Base-by-base conservation (phyloP, 2,113 vertebrate species). In the Trichechus manatus region DNA sequence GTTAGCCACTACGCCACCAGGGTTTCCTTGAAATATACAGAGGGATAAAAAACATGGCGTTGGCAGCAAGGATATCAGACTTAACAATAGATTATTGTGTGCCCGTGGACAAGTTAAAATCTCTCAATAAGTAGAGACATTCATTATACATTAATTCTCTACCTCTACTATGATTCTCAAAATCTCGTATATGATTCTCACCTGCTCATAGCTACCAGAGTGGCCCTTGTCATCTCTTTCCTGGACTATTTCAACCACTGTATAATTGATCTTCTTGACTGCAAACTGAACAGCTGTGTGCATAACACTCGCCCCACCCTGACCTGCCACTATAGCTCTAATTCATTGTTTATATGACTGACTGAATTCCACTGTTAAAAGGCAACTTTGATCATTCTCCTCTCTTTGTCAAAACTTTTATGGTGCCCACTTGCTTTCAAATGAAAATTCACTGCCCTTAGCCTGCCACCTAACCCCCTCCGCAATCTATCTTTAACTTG, bases 351-450 rank as follows among this genome's bases (percentile, higher is more conserved):
- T 94, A 80, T 81, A 31, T 53, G 91, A 53, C 25, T 84, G 56
- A 90, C 83, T 75, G 93, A 87, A 91, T 80, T 80, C 75, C 74
- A 50, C 56, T 89, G 96, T 94, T 97, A 96, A 94, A 94, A 85
- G 77, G 56, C 36, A 22, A 81, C 97, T 96, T 97, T 96, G 92
- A 89, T 96, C 79, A 93, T 87, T 83, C n/a, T 89, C 31, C 44
- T 96, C 23, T 86, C 80, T 82, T 87, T 92, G 93, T 94, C 89
- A 94, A 61, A 93, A 27, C 29, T 91, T 97, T 93, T 86, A 83
- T 93, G 39, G 31, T 75, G 91, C 47, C 74, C 68, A 31, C 25
- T 85, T 93, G 83, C 75, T 95, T 14, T 20, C 56, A 93, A 75
- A 94, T 95, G 75, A 93, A 94, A 89, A 94, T 75, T 89, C 59